Conservation (phyloP, 2,797 vertebrate genomes). For the Florisuga fusca region DNA sequence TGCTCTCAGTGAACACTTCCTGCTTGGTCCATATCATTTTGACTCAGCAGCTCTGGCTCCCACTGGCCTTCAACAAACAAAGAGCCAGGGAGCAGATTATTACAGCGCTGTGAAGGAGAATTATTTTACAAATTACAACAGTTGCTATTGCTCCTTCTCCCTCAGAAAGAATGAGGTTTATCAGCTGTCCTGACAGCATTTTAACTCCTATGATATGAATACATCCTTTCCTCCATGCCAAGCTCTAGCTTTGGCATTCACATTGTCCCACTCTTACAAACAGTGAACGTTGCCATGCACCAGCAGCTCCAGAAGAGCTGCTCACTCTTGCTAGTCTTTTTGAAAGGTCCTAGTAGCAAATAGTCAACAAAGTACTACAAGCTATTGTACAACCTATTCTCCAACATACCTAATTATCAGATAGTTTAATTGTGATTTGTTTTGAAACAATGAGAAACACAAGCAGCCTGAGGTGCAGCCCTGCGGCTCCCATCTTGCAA, state of each 20-base stretch:
- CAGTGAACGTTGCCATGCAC: accelerated
- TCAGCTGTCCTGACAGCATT: background rate
- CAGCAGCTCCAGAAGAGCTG: background rate
- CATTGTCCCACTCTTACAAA: background rate
- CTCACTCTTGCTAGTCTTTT: background rate
- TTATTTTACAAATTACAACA: background rate
- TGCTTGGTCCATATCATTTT: background rate
- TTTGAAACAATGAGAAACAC: background rate
- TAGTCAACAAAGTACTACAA: background rate
- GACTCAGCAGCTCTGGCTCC: background rate
- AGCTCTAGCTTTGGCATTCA: background rate
- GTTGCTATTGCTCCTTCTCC: background rate
- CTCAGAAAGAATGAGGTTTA: background rate
- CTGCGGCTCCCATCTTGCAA: background rate
- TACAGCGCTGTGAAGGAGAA: background rate
- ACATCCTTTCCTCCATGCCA: background rate
- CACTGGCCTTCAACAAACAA: background rate
- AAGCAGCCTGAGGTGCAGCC: background rate
- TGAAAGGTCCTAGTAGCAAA: background rate
- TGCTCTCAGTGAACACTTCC: background rate
- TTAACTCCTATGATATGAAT: accelerated
- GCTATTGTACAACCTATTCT: background rate
- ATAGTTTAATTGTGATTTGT: background rate
- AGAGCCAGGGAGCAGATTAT: background rate
- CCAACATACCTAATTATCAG: background rate